These are phyloP conservation scores for Drosophila merina DNA, from an alignment of 2,888 invertebrate species.

Conservation along the genomic window DNA sequence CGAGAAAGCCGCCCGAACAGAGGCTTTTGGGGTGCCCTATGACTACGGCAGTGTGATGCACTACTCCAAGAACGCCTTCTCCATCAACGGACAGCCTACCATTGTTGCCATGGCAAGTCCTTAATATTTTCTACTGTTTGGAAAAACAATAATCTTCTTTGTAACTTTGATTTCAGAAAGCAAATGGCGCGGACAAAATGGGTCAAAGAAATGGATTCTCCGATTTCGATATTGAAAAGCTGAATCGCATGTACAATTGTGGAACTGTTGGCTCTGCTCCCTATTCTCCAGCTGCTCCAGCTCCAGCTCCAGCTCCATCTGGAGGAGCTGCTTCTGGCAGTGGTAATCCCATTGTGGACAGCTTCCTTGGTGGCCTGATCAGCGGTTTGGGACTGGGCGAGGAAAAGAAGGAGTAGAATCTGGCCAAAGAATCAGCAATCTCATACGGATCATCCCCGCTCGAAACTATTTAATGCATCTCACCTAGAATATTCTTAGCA, in stretches of 20 bases:
- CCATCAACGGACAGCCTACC: conserved; percentile 89
- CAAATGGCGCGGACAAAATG: conserved; percentile 84
- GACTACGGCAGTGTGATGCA: conserved; percentile 94
- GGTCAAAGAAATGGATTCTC: conserved; percentile 92
- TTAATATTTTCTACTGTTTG: accelerated
- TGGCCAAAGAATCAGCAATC: conserved; percentile 30
- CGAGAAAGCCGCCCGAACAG: conserved; percentile 87
- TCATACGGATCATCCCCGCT: conserved; percentile 47
- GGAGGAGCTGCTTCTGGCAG: conserved; percentile 40
- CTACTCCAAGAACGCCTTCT: conserved; percentile 91
- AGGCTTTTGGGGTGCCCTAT: conserved; percentile 89
- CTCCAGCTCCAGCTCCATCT: conserved; percentile 29
- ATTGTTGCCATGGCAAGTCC: conserved; percentile 88
- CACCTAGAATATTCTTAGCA: conserved; percentile 36
- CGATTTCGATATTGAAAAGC: conserved; percentile 88
- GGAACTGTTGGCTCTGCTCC: conserved; percentile 32
- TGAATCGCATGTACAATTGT: conserved; percentile 91
- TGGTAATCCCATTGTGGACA: conserved; percentile 73
- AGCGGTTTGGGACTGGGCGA: conserved; percentile 79
- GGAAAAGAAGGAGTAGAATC: conserved; percentile 23
- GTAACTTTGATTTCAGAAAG: conserved; percentile 51
- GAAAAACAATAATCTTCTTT: background rate
- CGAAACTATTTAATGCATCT: conserved; percentile 67
- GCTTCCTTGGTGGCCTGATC: conserved; percentile 80
- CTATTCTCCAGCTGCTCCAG: conserved; percentile 6